Evolutionary conservation across 1,140 invertebrate genomes (phyloP).

Genomic region (Cephus cinctus): DNA sequence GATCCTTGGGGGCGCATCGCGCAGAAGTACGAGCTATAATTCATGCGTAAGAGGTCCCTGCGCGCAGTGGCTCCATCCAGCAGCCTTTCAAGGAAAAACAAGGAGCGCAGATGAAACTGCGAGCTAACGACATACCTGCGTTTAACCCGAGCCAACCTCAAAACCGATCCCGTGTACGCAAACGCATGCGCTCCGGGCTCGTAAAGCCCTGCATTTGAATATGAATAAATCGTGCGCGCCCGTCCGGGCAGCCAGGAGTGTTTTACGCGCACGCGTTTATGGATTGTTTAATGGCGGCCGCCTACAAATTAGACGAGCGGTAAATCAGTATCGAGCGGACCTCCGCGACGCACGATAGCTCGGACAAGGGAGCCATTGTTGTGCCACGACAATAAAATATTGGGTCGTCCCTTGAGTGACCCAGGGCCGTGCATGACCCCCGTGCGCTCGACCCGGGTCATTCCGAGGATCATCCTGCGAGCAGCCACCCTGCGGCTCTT

Average conservation of each 20-base stretch:
- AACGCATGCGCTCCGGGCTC: constrained; percentile 34
- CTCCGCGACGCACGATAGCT: constrained; percentile 28
- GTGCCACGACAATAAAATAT: constrained; percentile 29
- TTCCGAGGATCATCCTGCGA: too few relatives aligned
- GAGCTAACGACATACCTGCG: constrained; percentile 18
- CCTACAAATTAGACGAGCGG: constrained; percentile 56
- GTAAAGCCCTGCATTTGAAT: constrained; percentile 53
- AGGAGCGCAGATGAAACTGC: constrained; percentile 17
- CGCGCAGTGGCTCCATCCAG: constrained; percentile 4
- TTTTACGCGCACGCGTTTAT: constrained; percentile 54
- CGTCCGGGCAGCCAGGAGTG: constrained; percentile 28
- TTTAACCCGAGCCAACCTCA: constrained; percentile 33
- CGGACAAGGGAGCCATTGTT: constrained; percentile 19
- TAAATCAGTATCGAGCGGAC: constrained; percentile 56
- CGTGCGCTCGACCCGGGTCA: too few relatives aligned
- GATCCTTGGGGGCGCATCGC: neutral
- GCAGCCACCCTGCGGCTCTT: too few relatives aligned
- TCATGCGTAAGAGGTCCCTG: constrained; percentile 34
- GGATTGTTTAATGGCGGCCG: constrained; percentile 56
- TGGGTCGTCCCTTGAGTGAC: constrained; percentile 21
- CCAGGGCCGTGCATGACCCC: neutral
- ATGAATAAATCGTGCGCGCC: constrained; percentile 47
- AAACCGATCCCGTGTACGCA: constrained; percentile 19
- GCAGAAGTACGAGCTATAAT: constrained; percentile 30
- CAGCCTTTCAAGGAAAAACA: constrained; percentile 16